phyloP scores from a whole-genome alignment of 2,113 vertebrate genomes.

The Bettongia penicillata region DNA sequence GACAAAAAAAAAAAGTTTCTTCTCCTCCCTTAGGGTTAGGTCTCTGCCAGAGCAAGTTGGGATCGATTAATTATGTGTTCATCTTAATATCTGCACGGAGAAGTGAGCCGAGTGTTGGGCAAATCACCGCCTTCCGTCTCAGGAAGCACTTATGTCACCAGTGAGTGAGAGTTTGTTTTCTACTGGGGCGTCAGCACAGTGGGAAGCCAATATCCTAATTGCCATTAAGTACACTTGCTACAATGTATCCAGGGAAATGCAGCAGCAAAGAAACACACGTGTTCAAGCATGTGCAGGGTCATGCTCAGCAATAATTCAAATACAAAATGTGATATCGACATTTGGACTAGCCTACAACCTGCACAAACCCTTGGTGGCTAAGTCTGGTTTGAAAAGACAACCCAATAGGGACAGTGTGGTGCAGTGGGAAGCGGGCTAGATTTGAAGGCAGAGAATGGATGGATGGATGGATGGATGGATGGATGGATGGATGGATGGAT shows the following conservation, averaged over 20 bases:
- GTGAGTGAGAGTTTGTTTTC: neutral
- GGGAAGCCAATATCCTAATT: neutral
- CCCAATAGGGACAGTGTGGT: neutral
- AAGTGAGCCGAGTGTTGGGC: neutral
- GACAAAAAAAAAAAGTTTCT: neutral
- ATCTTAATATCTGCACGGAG: neutral
- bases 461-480: too few relatives aligned
- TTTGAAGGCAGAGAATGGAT: neutral
- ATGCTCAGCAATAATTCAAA: neutral
- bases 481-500: too few relatives aligned
- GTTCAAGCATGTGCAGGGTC: neutral
- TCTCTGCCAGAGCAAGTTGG: neutral
- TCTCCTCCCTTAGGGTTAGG: neutral
- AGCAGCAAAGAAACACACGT: neutral
- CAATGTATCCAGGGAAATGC: neutral
- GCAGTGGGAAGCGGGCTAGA: too few relatives aligned
- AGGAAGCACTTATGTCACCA: neutral
- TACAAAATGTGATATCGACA: neutral
- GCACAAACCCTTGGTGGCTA: neutral
- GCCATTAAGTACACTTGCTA: neutral
- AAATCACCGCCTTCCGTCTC: neutral
- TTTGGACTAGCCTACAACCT: fast-evolving
- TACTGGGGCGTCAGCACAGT: neutral
- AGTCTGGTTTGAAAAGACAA: neutral
- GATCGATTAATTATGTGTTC: neutral